Evolutionary conservation across 2,797 vertebrate genomes (phyloP).

Genomic region (Hypotaenidia okinawae): DNA sequence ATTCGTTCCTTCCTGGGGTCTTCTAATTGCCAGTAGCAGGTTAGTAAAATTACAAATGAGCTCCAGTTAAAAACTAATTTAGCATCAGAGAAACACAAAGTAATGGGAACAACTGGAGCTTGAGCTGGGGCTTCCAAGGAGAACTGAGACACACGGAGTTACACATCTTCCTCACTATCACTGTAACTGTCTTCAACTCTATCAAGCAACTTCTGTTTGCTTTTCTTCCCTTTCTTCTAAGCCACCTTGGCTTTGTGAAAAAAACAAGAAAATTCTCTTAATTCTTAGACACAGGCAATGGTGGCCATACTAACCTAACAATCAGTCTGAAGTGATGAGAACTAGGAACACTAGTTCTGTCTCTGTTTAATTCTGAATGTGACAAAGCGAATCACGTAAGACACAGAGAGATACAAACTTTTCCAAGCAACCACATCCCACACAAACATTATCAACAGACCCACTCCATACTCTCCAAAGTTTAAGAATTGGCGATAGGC

Average conservation of each 20-base stretch:
- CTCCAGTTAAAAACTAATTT: not conserved
- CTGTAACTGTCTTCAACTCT: not conserved
- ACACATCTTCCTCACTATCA: not conserved
- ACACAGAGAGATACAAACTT: fast-evolving
- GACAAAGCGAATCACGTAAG: not conserved
- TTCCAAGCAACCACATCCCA: not conserved
- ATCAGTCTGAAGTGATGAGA: not conserved
- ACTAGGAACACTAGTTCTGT: not conserved
- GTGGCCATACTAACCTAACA: not conserved
- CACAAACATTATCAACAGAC: not conserved
- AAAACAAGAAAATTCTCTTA: not conserved
- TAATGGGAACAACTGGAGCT: not conserved
- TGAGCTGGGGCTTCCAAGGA: not conserved
- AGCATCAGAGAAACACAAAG: not conserved
- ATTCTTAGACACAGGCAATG: not conserved
- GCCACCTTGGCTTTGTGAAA: not conserved
- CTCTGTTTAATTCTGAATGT: not conserved
- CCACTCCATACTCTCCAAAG: not conserved
- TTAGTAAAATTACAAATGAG: not conserved
- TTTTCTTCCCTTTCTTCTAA: not conserved
- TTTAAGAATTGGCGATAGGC: not conserved
- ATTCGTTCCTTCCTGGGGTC: not conserved
- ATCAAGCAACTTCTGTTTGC: not conserved
- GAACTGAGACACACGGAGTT: not conserved
- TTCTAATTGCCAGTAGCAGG: not conserved